Percentiles rank a stretch among this genome's conserved stretches.
Evolutionary conservation across 2,113 vertebrate genomes (phyloP).

Genomic region (Campylomormyrus numenius): DNA sequence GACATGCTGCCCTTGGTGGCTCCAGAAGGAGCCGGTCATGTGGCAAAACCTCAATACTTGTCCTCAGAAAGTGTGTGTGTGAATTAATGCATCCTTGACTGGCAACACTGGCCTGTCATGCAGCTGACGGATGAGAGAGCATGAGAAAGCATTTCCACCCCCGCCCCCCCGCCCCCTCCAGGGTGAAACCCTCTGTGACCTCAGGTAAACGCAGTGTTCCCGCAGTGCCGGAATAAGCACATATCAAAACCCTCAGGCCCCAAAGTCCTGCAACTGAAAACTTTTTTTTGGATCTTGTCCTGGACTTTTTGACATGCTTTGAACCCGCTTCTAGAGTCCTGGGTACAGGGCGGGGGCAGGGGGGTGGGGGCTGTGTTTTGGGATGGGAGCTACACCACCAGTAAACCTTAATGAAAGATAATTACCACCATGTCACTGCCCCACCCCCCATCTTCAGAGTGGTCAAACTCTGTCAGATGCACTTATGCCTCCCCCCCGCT

Average conservation of each 20-base stretch:
- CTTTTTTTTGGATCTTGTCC: slow-evolving; percentile 10
- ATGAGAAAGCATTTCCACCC: slow-evolving; percentile 32
- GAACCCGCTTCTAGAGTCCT: background rate
- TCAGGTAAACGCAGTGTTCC: slow-evolving; percentile 39
- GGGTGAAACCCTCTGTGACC: slow-evolving; percentile 17
- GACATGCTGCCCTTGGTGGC: background rate
- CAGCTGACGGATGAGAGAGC: slow-evolving; percentile 34
- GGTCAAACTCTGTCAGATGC: background rate
- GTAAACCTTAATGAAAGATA: background rate
- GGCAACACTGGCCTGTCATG: slow-evolving; percentile 12
- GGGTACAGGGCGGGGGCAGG: background rate
- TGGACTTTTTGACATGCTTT: slow-evolving; percentile 26
- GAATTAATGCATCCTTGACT: slow-evolving; percentile 31
- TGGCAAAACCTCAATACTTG: background rate
- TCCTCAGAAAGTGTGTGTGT: slow-evolving; percentile 26
- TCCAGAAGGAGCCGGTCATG: background rate
- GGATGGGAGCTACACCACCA: background rate
- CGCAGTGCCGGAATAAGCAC: slow-evolving; percentile 36
- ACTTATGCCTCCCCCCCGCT: background rate
- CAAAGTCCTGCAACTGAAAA: background rate
- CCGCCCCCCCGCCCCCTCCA: background rate
- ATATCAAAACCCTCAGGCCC: slow-evolving; percentile 20
- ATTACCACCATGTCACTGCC: background rate
- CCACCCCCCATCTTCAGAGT: background rate
- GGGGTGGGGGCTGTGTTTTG: background rate